A percentile compares a stretch with the other conserved stretches of the same genome.
Evolutionary conservation across 2,113 vertebrate species (phyloP).

Genomic region (Brachypteracias leptosomus): DNA sequence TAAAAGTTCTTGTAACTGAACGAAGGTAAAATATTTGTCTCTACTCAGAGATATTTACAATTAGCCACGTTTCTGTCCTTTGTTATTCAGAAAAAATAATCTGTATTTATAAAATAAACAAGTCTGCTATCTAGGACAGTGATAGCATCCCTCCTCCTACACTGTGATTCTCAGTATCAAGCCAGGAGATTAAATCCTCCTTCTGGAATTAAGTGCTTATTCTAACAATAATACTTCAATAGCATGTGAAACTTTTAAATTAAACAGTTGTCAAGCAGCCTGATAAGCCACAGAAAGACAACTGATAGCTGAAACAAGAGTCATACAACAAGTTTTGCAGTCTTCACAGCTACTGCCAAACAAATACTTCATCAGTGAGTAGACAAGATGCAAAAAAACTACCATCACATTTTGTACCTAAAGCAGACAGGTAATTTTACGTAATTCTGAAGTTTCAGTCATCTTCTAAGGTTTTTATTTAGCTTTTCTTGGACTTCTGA

Average conservation of each 20-base stretch:
- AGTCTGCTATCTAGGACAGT: neutral
- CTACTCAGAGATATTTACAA: neutral
- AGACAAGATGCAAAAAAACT: neutral
- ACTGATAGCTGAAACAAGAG: neutral
- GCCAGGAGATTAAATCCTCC: neutral
- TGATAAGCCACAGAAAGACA: conserved; percentile 15
- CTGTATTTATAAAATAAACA: conserved; percentile 31
- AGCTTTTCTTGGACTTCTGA: neutral
- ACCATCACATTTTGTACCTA: neutral
- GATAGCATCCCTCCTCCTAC: neutral
- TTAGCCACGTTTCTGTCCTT: neutral
- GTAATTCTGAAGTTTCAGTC: neutral
- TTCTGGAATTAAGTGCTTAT: conserved; percentile 21
- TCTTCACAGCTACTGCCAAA: neutral
- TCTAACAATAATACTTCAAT: conserved; percentile 44
- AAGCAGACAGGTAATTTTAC: neutral
- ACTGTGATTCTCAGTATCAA: neutral
- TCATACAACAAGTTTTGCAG: neutral
- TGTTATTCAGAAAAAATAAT: neutral
- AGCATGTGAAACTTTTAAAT: conserved; percentile 25
- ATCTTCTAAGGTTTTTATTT: neutral
- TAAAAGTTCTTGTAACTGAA: neutral
- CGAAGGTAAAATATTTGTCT: neutral
- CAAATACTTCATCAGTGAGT: neutral
- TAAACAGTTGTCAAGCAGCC: neutral